Percentiles rank a stretch among this genome's conserved stretches.
phyloP scores from a whole-genome alignment of 2,113 vertebrate genomes.

The Dicentrarchus labrax region DNA sequence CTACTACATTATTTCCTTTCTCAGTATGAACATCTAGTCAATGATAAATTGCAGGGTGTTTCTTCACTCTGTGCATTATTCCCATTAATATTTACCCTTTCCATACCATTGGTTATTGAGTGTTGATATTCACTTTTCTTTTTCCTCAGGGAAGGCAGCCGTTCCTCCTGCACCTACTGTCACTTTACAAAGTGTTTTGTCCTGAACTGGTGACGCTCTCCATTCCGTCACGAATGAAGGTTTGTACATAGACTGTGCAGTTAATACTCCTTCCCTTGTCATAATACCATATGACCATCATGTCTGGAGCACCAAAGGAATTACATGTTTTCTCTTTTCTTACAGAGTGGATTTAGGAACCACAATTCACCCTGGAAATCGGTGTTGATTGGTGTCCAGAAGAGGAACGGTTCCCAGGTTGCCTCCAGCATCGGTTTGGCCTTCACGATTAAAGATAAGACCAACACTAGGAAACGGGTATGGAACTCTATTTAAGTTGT shows the following conservation, averaged over 20 bases:
- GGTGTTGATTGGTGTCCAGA: constrained; percentile 82
- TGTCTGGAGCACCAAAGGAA: background rate
- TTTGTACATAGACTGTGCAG: constrained; percentile 69
- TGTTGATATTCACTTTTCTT: constrained; percentile 35
- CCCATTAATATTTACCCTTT: background rate
- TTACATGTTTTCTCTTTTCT: constrained; percentile 48
- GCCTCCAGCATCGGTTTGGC: constrained; percentile 45
- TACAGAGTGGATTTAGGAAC: constrained; percentile 89
- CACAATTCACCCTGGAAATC: constrained; percentile 88
- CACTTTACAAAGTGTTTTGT: constrained; percentile 91
- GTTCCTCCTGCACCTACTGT: constrained; percentile 90
- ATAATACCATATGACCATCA: background rate
- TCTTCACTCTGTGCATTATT: background rate
- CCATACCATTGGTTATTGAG: background rate
- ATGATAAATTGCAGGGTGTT: background rate
- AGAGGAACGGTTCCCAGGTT: constrained; percentile 73
- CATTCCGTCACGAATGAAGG: constrained; percentile 87
- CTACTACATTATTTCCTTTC: background rate
- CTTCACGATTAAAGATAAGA: constrained; percentile 52
- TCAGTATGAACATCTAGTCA: background rate
- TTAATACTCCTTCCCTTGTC: constrained; percentile 1
- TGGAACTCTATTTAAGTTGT: background rate
- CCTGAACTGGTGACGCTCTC: constrained; percentile 90
- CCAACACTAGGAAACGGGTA: constrained; percentile 81
- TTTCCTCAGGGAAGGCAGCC: constrained; percentile 87